Base-by-base conservation (phyloP, 2,888 invertebrate genomes). In the Acronicta alni region DNA sequence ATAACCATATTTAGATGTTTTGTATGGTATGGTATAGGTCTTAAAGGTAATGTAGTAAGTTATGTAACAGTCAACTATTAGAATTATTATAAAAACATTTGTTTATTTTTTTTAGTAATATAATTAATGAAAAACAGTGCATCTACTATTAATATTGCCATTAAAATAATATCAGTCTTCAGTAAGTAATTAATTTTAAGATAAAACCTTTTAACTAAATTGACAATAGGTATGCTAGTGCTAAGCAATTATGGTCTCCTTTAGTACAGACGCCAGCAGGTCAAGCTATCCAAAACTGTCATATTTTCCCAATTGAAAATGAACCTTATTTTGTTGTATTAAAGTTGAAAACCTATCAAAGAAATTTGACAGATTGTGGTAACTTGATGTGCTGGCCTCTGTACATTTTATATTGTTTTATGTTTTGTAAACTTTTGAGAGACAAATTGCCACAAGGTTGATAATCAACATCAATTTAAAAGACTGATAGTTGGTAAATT, bases 401-500 rank as follows among this genome's bases (percentile, higher is more conserved):
- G n/a, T n/a, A n/a, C n/a, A n/a, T n/a, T n/a, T n/a, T n/a, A 54
- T 59, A 75, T 62, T 70, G 57, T 73, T 81, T 79, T 81, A 70
- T 49, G 46, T 86, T 89, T 93, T 93, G 93, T 94, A 93, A 93
- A 93, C 93, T 94, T 93, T 94, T 94, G 93, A 92, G 92, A 90
- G 82, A 85, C 79, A 87, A 90, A 86, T 89, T 91, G 91, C 89
- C 90, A 91, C 86, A 89, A 89, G 90, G 88, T 92, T 93, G 91
- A 91, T 88, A 92, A 90, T 89, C 90, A 92, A 93, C 94, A 94
- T 95, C 94, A 94, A 94, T 94, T 93, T 92, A 93, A 92, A 94
- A 95, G 94, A 94, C 94, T 95, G 94, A 95, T 95, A 95, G 94
- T 91, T 92, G 92, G 89, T 93, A 94, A 92, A 84, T 85, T 89